Percentiles rank a stretch among this genome's conserved stretches.
phyloP scores from a whole-genome alignment of 2,888 invertebrate species.

The Zelleria hepariella region DNA sequence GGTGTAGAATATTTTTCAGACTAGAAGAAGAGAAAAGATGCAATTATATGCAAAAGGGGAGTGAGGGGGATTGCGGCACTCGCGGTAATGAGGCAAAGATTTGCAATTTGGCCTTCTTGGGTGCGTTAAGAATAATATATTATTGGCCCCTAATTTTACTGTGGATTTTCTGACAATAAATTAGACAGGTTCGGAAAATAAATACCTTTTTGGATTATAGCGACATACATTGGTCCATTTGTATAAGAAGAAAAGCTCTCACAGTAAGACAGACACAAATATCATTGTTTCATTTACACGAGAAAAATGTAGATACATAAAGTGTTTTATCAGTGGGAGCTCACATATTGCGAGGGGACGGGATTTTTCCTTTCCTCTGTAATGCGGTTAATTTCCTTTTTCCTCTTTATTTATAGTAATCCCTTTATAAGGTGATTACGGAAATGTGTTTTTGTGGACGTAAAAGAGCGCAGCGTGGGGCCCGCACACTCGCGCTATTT shows the following conservation, averaged over 20 bases:
- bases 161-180: background rate
- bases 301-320: constrained; percentile 38
- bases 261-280: constrained; percentile 26
- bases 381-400: constrained; percentile 73
- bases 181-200: background rate
- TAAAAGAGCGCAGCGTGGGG: constrained; percentile 67
- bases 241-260: constrained; percentile 29
- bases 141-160: background rate
- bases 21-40: constrained; percentile 46
- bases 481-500: constrained; percentile 32
- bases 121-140: background rate
- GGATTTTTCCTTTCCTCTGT: constrained; percentile 56
- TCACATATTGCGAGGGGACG: constrained; percentile 67
- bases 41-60: constrained; percentile 62
- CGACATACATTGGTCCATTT: constrained; percentile 10
- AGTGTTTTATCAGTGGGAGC: constrained; percentile 69
- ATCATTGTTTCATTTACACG: constrained; percentile 63
- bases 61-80: constrained; percentile 28
- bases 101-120: constrained; percentile 21
- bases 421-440: constrained; percentile 73
- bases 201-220: background rate
- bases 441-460: constrained; percentile 71
- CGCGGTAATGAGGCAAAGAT: constrained; percentile 32
- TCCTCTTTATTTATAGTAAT: constrained; percentile 73
- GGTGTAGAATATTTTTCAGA: constrained; percentile 58